These are phyloP conservation scores for Crocidura indochinensis DNA, from an alignment of 2,797 vertebrate species.

Conservation along the genomic window DNA sequence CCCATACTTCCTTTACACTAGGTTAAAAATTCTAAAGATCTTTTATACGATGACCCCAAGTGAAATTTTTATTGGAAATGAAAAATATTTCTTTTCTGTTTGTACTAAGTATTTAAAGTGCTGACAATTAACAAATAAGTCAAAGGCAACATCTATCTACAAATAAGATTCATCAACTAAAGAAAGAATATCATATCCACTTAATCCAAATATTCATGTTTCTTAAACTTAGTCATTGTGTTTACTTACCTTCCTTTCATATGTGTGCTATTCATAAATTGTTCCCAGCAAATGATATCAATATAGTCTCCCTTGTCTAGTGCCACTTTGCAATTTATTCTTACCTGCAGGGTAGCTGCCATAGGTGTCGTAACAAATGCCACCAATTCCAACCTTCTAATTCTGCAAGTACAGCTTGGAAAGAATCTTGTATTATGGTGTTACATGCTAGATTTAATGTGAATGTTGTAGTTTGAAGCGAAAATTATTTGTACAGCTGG, in stretches of 20 bases:
- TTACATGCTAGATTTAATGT: slow-evolving; percentile 69
- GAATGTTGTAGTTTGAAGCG: slow-evolving; percentile 71
- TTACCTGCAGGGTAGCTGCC: not conserved
- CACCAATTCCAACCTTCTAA: slow-evolving; percentile 32
- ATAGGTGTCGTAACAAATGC: not conserved
- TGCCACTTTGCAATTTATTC: not conserved
- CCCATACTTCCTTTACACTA: slow-evolving; percentile 33
- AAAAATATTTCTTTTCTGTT: slow-evolving; percentile 72
- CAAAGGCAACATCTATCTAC: slow-evolving; percentile 53
- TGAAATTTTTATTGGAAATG: slow-evolving; percentile 73
- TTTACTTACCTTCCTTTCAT: slow-evolving; percentile 24
- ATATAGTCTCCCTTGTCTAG: not conserved
- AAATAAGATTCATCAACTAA: slow-evolving; percentile 55
- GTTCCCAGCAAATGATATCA: slow-evolving; percentile 18
- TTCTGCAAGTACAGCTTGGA: slow-evolving; percentile 40
- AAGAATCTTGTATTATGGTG: slow-evolving; percentile 56
- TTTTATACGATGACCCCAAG: slow-evolving; percentile 54
- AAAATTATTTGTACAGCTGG: slow-evolving; percentile 85
- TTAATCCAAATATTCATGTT: slow-evolving; percentile 11
- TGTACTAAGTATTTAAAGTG: slow-evolving; percentile 70
- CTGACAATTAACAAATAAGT: slow-evolving; percentile 74
- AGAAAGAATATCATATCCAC: slow-evolving; percentile 25
- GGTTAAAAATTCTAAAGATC: slow-evolving; percentile 55
- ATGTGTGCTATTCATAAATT: not conserved
- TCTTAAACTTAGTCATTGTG: slow-evolving; percentile 11